Percentiles rank a stretch among this genome's conserved stretches.
phyloP scores from a whole-genome alignment of 2,797 vertebrate species.

The Enoplosus armatus region DNA sequence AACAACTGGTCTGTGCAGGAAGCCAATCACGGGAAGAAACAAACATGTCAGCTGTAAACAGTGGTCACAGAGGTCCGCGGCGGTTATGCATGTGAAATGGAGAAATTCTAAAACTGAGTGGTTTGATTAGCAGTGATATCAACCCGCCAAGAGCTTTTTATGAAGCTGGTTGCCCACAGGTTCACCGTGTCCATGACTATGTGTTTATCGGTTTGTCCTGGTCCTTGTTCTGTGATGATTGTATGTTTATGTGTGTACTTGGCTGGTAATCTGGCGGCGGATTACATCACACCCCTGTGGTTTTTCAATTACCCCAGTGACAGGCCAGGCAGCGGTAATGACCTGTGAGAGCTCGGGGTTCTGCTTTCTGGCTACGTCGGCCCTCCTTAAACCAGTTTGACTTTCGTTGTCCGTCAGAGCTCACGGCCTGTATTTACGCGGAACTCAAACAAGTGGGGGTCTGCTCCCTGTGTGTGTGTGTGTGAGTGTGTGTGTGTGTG shows the following conservation, averaged over 20 bases:
- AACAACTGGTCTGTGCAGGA: conserved; percentile 16
- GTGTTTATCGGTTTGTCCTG: conserved; percentile 55
- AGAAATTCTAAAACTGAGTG: neutral
- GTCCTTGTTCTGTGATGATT: conserved; percentile 58
- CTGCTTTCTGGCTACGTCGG: conserved; percentile 72
- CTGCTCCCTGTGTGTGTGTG: conserved; percentile 74
- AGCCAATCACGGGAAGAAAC: conserved; percentile 18
- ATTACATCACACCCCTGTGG: conserved; percentile 78
- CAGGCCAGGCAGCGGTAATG: conserved; percentile 75
- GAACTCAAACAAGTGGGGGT: conserved; percentile 79
- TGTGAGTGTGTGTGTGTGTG: no score
- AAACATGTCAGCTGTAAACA: conserved; percentile 14
- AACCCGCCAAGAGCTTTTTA: conserved; percentile 11
- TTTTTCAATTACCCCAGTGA: conserved; percentile 75
- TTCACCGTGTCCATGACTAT: conserved; percentile 35
- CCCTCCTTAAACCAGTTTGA: conserved; percentile 80
- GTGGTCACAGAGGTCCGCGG: neutral
- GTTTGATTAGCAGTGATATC: conserved; percentile 41
- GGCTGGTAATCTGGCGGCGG: conserved; percentile 68
- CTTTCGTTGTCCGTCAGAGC: conserved; percentile 80
- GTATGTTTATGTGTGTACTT: conserved; percentile 73
- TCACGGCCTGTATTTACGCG: conserved; percentile 77
- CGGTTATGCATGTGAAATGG: neutral
- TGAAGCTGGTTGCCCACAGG: conserved; percentile 21
- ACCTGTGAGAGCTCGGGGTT: conserved; percentile 76